These are phyloP conservation scores for Caenorhabditis parvicauda DNA, from an alignment of 2,888 invertebrate genomes.

Conservation along the genomic window DNA sequence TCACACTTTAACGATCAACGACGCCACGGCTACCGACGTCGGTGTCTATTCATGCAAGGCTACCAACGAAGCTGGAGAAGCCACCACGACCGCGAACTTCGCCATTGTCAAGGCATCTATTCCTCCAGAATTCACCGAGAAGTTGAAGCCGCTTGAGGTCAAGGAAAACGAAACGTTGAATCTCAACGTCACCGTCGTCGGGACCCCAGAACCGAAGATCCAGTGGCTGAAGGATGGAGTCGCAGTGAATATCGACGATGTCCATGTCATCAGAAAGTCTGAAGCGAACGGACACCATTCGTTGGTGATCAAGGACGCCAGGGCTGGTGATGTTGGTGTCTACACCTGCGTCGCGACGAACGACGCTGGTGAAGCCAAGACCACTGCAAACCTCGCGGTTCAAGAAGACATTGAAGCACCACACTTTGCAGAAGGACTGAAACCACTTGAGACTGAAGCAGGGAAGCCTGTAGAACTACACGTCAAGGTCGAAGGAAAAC, in stretches of 20 bases:
- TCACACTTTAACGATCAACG: slow-evolving; percentile 32
- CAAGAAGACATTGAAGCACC: slow-evolving; percentile 50
- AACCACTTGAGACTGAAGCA: slow-evolving; percentile 41
- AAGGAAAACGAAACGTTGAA: slow-evolving; percentile 71
- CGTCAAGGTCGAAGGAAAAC: slow-evolving; percentile 83
- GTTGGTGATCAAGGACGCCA: slow-evolving; percentile 37
- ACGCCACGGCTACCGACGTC: slow-evolving; percentile 31
- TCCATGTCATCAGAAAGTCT: slow-evolving; percentile 35
- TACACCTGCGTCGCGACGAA: slow-evolving; percentile 45
- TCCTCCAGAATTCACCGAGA: slow-evolving; percentile 76
- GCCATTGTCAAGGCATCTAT: slow-evolving; percentile 25
- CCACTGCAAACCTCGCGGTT: slow-evolving; percentile 45
- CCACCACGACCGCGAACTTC: slow-evolving; percentile 57
- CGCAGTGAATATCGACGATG: slow-evolving; percentile 66
- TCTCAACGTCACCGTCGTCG: slow-evolving; percentile 30
- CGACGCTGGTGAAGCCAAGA: slow-evolving; percentile 40
- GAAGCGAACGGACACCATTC: slow-evolving; percentile 69
- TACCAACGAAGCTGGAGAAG: slow-evolving; percentile 42
- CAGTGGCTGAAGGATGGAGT: slow-evolving; percentile 84
- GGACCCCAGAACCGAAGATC: slow-evolving; percentile 71
- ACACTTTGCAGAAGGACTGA: slow-evolving; percentile 45
- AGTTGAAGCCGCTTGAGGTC: slow-evolving; percentile 75
- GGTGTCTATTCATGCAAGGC: slow-evolving; percentile 41
- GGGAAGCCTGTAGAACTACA: slow-evolving; percentile 74
- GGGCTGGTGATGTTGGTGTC: slow-evolving; percentile 36